Percentiles rank a stretch among this genome's conserved stretches.
Conservation (phyloP, 2,113 vertebrate genomes). For the Cyphomyrus plagiostoma region DNA sequence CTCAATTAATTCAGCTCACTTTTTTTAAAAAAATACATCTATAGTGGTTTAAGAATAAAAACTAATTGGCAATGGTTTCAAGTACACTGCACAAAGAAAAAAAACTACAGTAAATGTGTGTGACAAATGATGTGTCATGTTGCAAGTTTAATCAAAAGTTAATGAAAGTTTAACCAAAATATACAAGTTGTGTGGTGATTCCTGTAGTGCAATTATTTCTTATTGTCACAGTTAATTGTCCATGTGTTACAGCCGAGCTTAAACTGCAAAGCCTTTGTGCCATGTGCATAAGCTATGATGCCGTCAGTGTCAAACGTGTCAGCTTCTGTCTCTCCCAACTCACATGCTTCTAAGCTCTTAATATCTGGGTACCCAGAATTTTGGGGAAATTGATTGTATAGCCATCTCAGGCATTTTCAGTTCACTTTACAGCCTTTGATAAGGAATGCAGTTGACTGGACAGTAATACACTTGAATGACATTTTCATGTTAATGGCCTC, state of each 20-base stretch:
- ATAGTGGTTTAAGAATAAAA: not conserved
- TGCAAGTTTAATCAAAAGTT: constrained; percentile 55
- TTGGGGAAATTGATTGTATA: constrained; percentile 1
- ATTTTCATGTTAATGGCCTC: not conserved
- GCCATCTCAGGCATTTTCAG: not conserved
- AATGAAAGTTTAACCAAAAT: constrained; percentile 51
- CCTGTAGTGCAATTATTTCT: constrained; percentile 55
- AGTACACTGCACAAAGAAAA: not conserved
- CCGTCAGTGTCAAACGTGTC: not conserved
- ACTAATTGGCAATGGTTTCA: not conserved
- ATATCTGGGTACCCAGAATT: not conserved
- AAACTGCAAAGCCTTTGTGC: not conserved
- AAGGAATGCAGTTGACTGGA: not conserved
- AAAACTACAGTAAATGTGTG: not conserved
- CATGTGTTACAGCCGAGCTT: constrained; percentile 43
- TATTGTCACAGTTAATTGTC: constrained; percentile 51
- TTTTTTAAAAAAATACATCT: not conserved
- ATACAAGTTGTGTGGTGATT: constrained; percentile 38
- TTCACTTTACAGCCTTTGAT: not conserved
- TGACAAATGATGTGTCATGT: constrained; percentile 27
- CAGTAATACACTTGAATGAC: not conserved
- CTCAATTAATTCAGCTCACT: not conserved
- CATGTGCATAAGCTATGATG: too few species aligned
- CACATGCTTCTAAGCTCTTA: not conserved
- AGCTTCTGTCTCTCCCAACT: not conserved